phyloP scores from a whole-genome alignment of 1,140 invertebrate species.

The Pseudomyrmex concolor region DNA sequence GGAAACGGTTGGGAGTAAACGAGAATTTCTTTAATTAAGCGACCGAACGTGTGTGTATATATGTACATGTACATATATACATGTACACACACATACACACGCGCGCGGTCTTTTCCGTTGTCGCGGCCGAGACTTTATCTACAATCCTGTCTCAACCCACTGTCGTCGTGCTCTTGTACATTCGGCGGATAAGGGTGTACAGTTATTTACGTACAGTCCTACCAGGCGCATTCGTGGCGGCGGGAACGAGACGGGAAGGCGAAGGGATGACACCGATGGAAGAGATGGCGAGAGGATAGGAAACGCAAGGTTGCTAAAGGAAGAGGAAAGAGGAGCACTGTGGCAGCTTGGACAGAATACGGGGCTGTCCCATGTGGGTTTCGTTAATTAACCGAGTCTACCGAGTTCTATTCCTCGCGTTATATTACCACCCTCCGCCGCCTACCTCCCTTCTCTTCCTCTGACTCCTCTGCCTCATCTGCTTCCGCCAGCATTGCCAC shows the following conservation, averaged over 20 bases:
- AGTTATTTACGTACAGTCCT: conserved; percentile 68
- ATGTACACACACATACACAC: no score
- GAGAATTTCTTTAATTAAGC: conserved; percentile 73
- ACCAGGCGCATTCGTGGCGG: conserved; percentile 46
- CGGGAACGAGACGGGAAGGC: conserved; percentile 7
- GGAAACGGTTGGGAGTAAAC: conserved; percentile 55
- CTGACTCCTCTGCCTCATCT: conserved; percentile 51
- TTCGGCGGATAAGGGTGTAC: conserved; percentile 57
- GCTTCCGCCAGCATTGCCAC: conserved; percentile 39
- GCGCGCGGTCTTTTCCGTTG: not conserved
- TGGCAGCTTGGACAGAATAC: conserved; percentile 64
- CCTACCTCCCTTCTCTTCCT: conserved; percentile 34
- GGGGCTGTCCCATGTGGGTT: conserved; percentile 75
- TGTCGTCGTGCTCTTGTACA: conserved; percentile 29
- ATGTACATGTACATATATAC: no score
- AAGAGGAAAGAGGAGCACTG: conserved; percentile 7
- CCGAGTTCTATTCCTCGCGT: conserved; percentile 75
- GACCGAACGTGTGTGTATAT: conserved; percentile 2
- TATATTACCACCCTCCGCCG: conserved; percentile 61
- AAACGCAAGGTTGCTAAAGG: conserved; percentile 1
- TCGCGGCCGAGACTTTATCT: conserved; percentile 60
- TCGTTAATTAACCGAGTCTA: conserved; percentile 80
- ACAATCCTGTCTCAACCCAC: conserved; percentile 9
- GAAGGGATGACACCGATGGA: conserved; percentile 47
- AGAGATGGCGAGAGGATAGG: conserved; percentile 50